Percentiles rank a stretch among this genome's conserved stretches.
These are phyloP conservation scores for Laticauda laticaudata DNA, from an alignment of 2,113 vertebrate species.

Conservation along the genomic window DNA sequence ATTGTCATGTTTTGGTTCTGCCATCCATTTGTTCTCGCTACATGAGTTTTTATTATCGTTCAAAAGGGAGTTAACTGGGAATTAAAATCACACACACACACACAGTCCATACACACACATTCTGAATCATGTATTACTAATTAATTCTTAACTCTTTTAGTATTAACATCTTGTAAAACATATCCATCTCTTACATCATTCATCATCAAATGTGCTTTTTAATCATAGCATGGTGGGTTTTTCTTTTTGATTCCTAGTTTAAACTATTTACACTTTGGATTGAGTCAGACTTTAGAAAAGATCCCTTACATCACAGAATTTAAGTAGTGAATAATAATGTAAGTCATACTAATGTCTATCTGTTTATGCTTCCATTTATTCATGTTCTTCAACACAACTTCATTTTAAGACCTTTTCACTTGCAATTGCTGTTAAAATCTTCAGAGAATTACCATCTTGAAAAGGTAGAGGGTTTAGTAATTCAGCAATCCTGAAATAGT, in stretches of 20 bases:
- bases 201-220: neutral
- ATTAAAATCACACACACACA: conserved; percentile 26
- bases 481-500: neutral
- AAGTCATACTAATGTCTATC: neutral
- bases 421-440: neutral
- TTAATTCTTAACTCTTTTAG: neutral
- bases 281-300: neutral
- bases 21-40: conserved; percentile 13
- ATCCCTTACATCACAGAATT: neutral
- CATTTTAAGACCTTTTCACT: neutral
- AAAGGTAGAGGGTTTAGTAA: neutral
- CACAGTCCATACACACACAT: neutral
- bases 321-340: neutral
- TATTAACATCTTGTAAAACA: conserved; percentile 28
- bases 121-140: neutral
- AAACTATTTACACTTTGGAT: neutral
- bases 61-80: conserved; percentile 15
- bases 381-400: neutral
- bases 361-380: neutral
- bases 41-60: conserved; percentile 30
- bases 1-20: neutral
- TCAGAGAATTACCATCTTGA: neutral
- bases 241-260: neutral
- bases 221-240: neutral
- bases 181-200: neutral